These are phyloP conservation scores for Actinia tenebrosa DNA, from an alignment of 64 coral and sea anemone species.

Conservation along the genomic window DNA sequence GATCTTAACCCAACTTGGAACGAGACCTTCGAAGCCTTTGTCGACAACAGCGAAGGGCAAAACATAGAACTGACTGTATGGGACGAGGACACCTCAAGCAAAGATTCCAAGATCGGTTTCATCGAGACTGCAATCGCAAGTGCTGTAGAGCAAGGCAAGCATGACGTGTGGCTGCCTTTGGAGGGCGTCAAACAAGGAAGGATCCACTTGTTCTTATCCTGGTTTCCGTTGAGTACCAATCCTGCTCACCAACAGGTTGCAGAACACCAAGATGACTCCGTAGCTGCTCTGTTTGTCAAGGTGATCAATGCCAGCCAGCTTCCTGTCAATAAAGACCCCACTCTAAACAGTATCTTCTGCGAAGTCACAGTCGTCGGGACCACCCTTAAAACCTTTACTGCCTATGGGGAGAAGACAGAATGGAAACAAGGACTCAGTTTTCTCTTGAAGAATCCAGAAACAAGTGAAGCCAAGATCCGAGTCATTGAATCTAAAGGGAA, in stretches of 20 bases:
- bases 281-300: slow-evolving; percentile 78
- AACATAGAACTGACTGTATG: slow-evolving; percentile 60
- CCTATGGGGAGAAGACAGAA: slow-evolving; percentile 51
- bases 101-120: slow-evolving; percentile 74
- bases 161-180: slow-evolving; percentile 84
- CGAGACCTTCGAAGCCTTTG: slow-evolving; percentile 82
- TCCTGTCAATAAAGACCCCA: slow-evolving; percentile 45
- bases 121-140: slow-evolving; percentile 61
- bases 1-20: slow-evolving; percentile 85
- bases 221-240: slow-evolving; percentile 55
- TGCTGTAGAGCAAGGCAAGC: slow-evolving; percentile 55
- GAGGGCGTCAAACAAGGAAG: slow-evolving; percentile 83
- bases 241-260: slow-evolving; percentile 43
- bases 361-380: slow-evolving; percentile 67
- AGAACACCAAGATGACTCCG: slow-evolving; percentile 33
- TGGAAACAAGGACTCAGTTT: slow-evolving; percentile 91
- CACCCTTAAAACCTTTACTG: slow-evolving; percentile 66
- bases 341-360: slow-evolving; percentile 61
- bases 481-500: slow-evolving; percentile 70
- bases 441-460: slow-evolving; percentile 57
- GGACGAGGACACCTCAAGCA: slow-evolving; percentile 74
- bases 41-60: slow-evolving; percentile 85
- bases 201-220: slow-evolving; percentile 53
- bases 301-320: slow-evolving; percentile 55
- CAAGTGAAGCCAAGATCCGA: slow-evolving; percentile 51